Conservation (phyloP, 2,888 invertebrate genomes). For the Drosophila robusta region DNA sequence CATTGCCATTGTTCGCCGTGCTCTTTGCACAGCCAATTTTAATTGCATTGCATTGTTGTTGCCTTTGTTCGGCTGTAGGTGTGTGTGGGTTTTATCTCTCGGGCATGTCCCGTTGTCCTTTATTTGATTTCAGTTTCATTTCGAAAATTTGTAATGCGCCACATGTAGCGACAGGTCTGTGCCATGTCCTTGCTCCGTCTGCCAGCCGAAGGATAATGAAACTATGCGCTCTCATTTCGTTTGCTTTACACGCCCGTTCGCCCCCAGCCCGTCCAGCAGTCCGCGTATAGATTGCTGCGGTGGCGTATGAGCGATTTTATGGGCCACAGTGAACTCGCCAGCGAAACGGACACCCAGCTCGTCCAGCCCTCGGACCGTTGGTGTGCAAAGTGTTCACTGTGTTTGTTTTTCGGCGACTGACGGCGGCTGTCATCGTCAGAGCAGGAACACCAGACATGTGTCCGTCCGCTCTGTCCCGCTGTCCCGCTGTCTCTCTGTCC, state of each 20-base stretch:
- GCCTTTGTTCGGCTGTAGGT: conserved; percentile 36
- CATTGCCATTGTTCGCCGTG: conserved; percentile 14
- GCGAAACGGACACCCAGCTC: background rate
- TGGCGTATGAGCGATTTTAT: conserved; percentile 58
- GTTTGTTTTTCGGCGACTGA: conserved; percentile 36
- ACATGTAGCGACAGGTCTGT: conserved; percentile 67
- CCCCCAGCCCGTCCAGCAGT: background rate
- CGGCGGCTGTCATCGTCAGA: conserved; percentile 57
- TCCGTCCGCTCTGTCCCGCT: conserved; percentile 4
- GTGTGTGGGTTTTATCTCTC: conserved; percentile 13
- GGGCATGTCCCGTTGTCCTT: conserved; percentile 48
- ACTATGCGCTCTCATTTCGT: conserved; percentile 71
- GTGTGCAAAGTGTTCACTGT: conserved; percentile 43
- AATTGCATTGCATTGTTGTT: conserved; percentile 74
- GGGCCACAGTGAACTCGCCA: conserved; percentile 19
- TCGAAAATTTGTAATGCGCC: conserved; percentile 77
- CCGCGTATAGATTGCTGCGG: conserved; percentile 57
- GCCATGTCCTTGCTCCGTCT: conserved; percentile 47
- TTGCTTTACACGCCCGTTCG: conserved; percentile 58
- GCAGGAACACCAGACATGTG: conserved; percentile 35
- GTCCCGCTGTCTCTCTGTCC: background rate
- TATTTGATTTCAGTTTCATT: conserved; percentile 78
- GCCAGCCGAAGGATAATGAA: conserved; percentile 69
- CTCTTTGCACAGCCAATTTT: conserved; percentile 66
- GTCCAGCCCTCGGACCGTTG: background rate